Conservation (phyloP, 2,888 invertebrate genomes). For the Apotomis turbidana region DNA sequence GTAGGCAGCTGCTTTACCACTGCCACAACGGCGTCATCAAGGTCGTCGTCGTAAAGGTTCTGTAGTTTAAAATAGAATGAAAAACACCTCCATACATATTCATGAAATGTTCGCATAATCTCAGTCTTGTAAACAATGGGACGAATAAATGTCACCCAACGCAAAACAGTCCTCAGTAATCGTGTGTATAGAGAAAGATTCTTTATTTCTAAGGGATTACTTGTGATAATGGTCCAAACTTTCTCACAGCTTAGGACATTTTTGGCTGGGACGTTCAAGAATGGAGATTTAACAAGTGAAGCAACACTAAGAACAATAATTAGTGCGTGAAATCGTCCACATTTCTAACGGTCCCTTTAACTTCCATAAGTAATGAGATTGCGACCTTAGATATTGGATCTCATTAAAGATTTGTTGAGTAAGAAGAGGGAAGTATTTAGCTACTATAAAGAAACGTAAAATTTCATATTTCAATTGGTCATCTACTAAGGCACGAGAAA, state of each 20-base stretch:
- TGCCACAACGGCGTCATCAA: no score
- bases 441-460: no score
- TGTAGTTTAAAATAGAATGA: conserved; percentile 33
- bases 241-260: background rate
- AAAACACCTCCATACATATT: conserved; percentile 53
- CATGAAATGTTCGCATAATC: conserved; percentile 58
- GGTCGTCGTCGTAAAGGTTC: conserved; percentile 8
- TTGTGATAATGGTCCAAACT: background rate
- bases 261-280: conserved; percentile 16
- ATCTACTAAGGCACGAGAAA: no score
- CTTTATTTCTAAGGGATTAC: background rate
- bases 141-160: conserved; percentile 41
- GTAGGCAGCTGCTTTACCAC: no score
- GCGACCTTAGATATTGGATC: background rate
- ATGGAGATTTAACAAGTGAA: conserved; percentile 51
- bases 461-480: no score
- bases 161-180: background rate
- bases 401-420: no score
- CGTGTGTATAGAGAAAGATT: background rate
- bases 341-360: conserved; percentile 22
- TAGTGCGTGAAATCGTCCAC: conserved; percentile 38
- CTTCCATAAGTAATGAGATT: conserved; percentile 16
- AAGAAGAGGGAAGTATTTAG: no score
- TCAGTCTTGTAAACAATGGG: conserved; percentile 54
- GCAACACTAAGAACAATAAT: conserved; percentile 17